Conservation (phyloP, 2,888 invertebrate species). For the Dermolepida albohirtum region DNA sequence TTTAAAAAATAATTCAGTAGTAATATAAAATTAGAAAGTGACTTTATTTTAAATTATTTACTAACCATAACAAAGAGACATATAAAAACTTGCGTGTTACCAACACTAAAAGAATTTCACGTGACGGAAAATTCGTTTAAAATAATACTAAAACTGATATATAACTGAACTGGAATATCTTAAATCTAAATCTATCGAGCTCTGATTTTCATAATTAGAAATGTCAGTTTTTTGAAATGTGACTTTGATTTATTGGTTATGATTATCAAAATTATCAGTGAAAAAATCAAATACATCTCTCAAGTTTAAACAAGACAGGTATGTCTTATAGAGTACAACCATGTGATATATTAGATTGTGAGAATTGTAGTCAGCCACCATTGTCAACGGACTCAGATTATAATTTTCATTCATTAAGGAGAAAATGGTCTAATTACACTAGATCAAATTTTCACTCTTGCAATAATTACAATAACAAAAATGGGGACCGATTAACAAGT, state of each 20-base stretch:
- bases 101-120: no score
- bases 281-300: neutral
- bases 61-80: no score
- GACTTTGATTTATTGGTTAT: conserved; percentile 21
- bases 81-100: no score
- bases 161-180: no score
- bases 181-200: no score
- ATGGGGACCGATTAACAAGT: conserved; percentile 16
- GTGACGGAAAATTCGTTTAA: no score
- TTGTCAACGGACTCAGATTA: conserved; percentile 15
- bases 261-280: conserved; percentile 32
- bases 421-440: conserved; percentile 36
- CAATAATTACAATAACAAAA: conserved; percentile 3
- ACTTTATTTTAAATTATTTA: no score
- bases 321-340: conserved; percentile 34
- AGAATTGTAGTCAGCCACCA: neutral
- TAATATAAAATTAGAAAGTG: no score
- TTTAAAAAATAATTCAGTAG: no score
- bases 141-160: no score
- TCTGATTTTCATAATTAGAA: no score
- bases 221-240: conserved; percentile 8
- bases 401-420: conserved; percentile 21
- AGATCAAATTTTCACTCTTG: conserved; percentile 23
- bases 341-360: conserved; percentile 23
- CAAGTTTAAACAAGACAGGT: conserved; percentile 8